Evolutionary conservation across 2,888 invertebrate species (phyloP).

Genomic region (Drosophila recens): DNA sequence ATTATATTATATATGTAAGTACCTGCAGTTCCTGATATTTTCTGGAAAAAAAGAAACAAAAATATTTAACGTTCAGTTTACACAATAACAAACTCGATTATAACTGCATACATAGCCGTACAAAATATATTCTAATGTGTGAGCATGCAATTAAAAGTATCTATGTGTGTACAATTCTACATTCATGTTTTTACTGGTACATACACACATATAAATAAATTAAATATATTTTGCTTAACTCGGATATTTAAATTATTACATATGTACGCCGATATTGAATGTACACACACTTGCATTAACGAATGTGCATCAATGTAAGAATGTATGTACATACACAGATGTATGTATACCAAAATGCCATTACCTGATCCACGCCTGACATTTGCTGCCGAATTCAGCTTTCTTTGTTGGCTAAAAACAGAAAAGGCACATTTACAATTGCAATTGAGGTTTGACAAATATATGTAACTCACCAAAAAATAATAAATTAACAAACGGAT

Average conservation of each 20-base stretch:
- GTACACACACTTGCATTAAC: slow-evolving; percentile 10
- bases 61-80: slow-evolving; percentile 1
- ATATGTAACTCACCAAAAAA: slow-evolving; percentile 71
- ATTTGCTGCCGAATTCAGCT: slow-evolving; percentile 87
- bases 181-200: slow-evolving; percentile 1
- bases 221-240: slow-evolving; percentile 2
- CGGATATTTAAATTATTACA: background rate
- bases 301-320: slow-evolving; percentile 16
- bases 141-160: slow-evolving; percentile 3
- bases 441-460: background rate
- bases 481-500: slow-evolving; percentile 72
- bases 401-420: slow-evolving; percentile 69
- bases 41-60: slow-evolving; percentile 68
- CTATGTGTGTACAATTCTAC: slow-evolving; percentile 1
- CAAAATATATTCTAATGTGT: slow-evolving; percentile 4
- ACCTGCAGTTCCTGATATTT: slow-evolving; percentile 83
- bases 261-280: background rate
- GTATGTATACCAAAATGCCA: slow-evolving; percentile 65
- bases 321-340: slow-evolving; percentile 41
- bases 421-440: slow-evolving; percentile 29
- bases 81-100: slow-evolving; percentile 5
- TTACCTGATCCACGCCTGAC: slow-evolving; percentile 97
- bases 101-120: background rate
- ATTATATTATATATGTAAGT: slow-evolving; percentile 38
- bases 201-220: slow-evolving; percentile 4